Evolutionary conservation across 2,888 invertebrate species (phyloP).

Genomic region (Cacoxenus indagator): DNA sequence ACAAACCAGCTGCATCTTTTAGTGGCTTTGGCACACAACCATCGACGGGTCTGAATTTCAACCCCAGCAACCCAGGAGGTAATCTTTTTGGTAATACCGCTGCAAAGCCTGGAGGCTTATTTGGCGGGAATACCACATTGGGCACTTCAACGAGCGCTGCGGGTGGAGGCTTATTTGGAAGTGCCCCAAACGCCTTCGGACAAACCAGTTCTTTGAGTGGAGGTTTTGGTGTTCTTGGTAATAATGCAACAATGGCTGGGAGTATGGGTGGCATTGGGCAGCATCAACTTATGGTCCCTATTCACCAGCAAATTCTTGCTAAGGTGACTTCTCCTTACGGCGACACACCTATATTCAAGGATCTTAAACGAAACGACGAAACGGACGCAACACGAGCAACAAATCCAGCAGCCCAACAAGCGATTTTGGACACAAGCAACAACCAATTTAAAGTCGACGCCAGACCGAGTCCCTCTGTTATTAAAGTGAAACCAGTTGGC

Average conservation of each 20-base stretch:
- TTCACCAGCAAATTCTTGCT: conserved; percentile 82
- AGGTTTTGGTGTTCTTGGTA: conserved; percentile 48
- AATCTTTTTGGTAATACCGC: conserved; percentile 73
- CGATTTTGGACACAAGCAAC: conserved; percentile 73
- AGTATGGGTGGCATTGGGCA: conserved; percentile 55
- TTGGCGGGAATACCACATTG: conserved; percentile 68
- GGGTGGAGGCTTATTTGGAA: conserved; percentile 71
- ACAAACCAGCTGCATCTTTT: conserved; percentile 73
- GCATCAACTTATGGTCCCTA: conserved; percentile 66
- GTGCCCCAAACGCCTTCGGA: conserved; percentile 61
- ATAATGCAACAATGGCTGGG: conserved; percentile 47
- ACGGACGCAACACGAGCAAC: conserved; percentile 79
- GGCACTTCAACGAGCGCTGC: conserved; percentile 34
- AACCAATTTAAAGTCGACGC: conserved; percentile 75
- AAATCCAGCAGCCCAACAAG: conserved; percentile 80
- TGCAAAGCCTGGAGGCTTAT: conserved; percentile 66
- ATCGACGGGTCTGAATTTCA: conserved; percentile 68
- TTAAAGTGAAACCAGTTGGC: conserved; percentile 71
- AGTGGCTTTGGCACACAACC: conserved; percentile 73
- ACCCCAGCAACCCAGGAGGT: conserved; percentile 54
- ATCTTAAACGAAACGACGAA: conserved; percentile 74
- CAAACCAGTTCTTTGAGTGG: conserved; percentile 44
- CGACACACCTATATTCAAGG: conserved; percentile 87
- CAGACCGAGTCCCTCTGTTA: conserved; percentile 71
- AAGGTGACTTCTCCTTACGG: conserved; percentile 88